Evolutionary conservation across 2,113 vertebrate genomes (phyloP), one percentile per base, ranked within the genome.

Genomic region (Phaethon lepturus): DNA sequence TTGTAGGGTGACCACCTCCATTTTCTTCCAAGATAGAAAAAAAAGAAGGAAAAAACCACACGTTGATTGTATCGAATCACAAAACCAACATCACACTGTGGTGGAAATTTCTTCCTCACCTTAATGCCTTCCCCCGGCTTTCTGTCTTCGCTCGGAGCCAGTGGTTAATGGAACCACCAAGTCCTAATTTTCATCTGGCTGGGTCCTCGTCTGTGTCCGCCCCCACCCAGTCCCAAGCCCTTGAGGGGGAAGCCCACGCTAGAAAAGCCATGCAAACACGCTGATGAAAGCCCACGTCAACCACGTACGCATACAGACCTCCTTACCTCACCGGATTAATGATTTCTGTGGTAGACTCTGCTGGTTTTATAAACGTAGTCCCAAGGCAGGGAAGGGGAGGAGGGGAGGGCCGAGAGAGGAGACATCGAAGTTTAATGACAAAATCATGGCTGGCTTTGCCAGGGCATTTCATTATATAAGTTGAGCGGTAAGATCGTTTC

Each of bases 101-200:
- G 88, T 42, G 18, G 81, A 96, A 97, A 98, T 96, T 97, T 86
- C 91, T 97, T 92, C 89, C 86, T 90, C 63, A 19, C 58, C 42
- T 87, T 7, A 3, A 28, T 64, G 66, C 81, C 33, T 93, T 16
- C 42, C 26, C 19, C 50, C 2, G 5, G 89, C 23, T 93, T 40
- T 75, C 88, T 86, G 53, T 75, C 86, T 40, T 94, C 1, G 0
- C 77, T 80, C 12, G 47, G 94, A 96, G 94, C 56, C 92, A 90
- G 93, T 49, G 87, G 88, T 96, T 93, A 28, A 78, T 95, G 96
- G 69, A 95, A 94, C 50, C 76, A 91, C 62, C 56, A 79, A 68
- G 3, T 49, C 84, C 74, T 49, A 5, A 3, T 0, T 60, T 62
- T 63, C 0, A 0, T 22, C 2, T 0, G 47, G 86, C 80, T 91